Evolutionary conservation across 1,140 invertebrate species (phyloP), one percentile per base, ranked within the genome.

Genomic region (Cotesia chilonis): DNA sequence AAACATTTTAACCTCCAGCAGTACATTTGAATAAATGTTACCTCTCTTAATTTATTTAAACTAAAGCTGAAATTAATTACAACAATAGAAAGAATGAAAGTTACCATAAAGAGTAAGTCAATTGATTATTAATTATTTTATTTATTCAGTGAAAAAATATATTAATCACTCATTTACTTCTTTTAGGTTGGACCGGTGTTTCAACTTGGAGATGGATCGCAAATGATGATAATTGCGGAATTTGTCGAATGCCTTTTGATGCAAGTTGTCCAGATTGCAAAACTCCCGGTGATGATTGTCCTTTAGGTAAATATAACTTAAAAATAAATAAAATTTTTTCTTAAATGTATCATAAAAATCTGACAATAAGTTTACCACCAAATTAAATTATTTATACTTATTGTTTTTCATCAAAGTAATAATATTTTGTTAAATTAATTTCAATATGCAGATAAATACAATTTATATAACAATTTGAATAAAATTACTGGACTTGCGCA

Each of bases 201-300:
- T 97, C 97, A 76, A 95, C 95, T 83, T 99, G 98, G 98, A 92
- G 95, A 82, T 99, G 98, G 98, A 92, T 98, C 75, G 97, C 97
- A 4, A 98, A 98, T 88, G 98, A 99, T 88, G 98, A 99, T 82
- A 98, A 96, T 84, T 99, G 98, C 87, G 98, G 98, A 63, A 99
- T 99, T 84, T 99, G 98, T 89, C 93, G 98, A 74, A 97, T 98
- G 94, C 93, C 97, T 37, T 99, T 99, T 89, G 98, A 99, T 87
- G 95, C 94, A 76, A 99, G 97, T 84, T 99, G 98, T 87, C 95
- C 97, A 9, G 97, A 99, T 87, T 99, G 98, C 88, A 98, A 98
- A 89, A 89, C 98, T 78, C 97, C 98, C 51, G 98, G 98, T 65
- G 98, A 99, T 88, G 97, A 99, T 86, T 99, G 98, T 87, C 98